These are phyloP conservation scores for Cyclopterus lumpus DNA, from an alignment of 2,797 vertebrate species.

Conservation along the genomic window DNA sequence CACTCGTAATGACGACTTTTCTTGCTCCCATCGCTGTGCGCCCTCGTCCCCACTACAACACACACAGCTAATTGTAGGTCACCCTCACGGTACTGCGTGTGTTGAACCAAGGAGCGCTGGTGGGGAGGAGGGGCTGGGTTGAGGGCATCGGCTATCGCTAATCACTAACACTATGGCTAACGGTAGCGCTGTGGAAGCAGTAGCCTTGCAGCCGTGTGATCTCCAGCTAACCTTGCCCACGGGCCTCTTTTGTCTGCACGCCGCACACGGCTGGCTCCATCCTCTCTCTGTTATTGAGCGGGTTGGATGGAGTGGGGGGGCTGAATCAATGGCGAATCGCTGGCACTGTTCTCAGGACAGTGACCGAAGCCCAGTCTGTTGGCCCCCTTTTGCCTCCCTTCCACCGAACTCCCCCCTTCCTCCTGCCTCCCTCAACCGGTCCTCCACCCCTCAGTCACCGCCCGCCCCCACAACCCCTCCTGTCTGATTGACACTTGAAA, in stretches of 20 bases:
- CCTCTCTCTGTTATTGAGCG: conserved; percentile 84
- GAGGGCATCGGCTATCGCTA: conserved; percentile 69
- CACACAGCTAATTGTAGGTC: conserved; percentile 74
- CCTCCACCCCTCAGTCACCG: conserved; percentile 62
- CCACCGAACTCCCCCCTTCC: conserved; percentile 76
- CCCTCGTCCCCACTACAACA: conserved; percentile 31
- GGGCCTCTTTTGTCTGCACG: conserved; percentile 91
- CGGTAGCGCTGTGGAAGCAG: conserved; percentile 69
- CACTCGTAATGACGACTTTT: conserved; percentile 64
- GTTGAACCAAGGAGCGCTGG: conserved; percentile 73
- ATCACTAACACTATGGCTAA: conserved; percentile 74
- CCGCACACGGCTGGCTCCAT: conserved; percentile 97
- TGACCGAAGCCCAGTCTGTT: conserved; percentile 92
- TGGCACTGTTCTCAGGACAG: conserved; percentile 99
- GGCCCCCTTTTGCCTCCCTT: conserved; percentile 68
- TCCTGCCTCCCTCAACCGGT: conserved; percentile 79
- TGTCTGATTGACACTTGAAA: conserved; percentile 99
- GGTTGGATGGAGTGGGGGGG: conserved; percentile 69
- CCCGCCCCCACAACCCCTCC: conserved; percentile 84
- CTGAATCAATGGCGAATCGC: conserved; percentile 99
- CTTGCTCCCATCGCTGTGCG: conserved; percentile 30
- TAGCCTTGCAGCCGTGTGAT: conserved; percentile 82
- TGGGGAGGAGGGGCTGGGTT: conserved; percentile 35
- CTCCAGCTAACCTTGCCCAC: conserved; percentile 99
- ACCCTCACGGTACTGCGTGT: conserved; percentile 75